Percentiles rank a stretch among this genome's conserved stretches.
These are phyloP conservation scores for Pelagia noctiluca DNA, from an alignment of 30 jellyfish, hydroid and myxozoan species.

Conservation along the genomic window DNA sequence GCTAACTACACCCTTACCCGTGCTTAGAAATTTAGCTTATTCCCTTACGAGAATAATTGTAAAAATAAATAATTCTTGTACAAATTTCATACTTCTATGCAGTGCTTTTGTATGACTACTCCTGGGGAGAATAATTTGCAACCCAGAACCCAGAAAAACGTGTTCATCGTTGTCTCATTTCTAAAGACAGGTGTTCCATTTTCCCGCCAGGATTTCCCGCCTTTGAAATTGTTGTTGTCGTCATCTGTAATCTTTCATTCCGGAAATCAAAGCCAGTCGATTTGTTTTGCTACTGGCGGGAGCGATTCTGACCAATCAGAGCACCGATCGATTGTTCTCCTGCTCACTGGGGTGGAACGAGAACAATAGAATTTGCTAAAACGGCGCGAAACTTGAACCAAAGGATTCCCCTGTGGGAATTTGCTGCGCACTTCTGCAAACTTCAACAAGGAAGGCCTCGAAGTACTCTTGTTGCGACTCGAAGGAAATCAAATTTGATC, in stretches of 20 bases:
- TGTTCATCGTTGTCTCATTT: not conserved
- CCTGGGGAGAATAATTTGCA: not conserved
- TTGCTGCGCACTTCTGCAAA: not conserved
- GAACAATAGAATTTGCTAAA: slow-evolving; percentile 44
- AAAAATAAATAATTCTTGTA: not conserved
- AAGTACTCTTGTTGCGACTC: no score
- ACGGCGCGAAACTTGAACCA: slow-evolving; percentile 90
- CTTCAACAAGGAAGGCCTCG: not conserved
- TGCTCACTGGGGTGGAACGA: slow-evolving; percentile 52
- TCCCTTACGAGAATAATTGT: no score
- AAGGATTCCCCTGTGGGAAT: slow-evolving; percentile 47
- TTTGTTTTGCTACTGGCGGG: slow-evolving; percentile 39
- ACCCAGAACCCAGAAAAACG: not conserved
- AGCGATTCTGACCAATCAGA: slow-evolving; percentile 47
- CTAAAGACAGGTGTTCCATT: no score
- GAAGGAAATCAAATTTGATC: slow-evolving; percentile 31
- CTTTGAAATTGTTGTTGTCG: slow-evolving; percentile 26
- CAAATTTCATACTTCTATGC: not conserved
- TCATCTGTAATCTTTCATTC: slow-evolving; percentile 19
- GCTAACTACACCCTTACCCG: no score
- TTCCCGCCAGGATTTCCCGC: slow-evolving; percentile 60
- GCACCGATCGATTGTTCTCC: slow-evolving; percentile 12
- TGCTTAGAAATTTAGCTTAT: no score
- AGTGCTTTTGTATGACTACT: not conserved
- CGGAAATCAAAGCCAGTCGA: slow-evolving; percentile 26